Percentiles rank a stretch among this genome's conserved stretches.
phyloP scores from a whole-genome alignment of 2,888 invertebrate genomes.

The Chelonus formosanus region DNA sequence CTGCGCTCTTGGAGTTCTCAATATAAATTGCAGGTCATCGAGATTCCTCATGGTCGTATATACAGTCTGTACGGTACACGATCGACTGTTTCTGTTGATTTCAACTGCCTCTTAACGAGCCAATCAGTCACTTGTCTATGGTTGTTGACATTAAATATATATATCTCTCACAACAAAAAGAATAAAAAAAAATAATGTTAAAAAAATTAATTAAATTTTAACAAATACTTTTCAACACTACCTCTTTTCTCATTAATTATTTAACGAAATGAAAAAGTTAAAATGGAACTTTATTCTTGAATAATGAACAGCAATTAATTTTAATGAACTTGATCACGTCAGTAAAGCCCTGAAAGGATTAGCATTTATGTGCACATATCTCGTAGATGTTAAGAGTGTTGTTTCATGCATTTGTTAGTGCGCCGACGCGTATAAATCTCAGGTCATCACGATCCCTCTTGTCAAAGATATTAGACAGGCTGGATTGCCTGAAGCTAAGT shows the following conservation, averaged over 20 bases:
- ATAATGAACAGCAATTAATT: too few relatives aligned
- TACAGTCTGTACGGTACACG: constrained; percentile 22
- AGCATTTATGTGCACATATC: constrained; percentile 1
- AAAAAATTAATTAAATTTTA: too few relatives aligned
- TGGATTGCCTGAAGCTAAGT: constrained; percentile 36
- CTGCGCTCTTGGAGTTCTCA: constrained; percentile 25
- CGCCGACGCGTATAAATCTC: constrained; percentile 47
- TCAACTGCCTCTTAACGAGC: constrained; percentile 18
- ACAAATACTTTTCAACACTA: too few relatives aligned
- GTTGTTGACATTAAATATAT: background rate
- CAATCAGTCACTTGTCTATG: background rate
- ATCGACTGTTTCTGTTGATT: constrained; percentile 23
- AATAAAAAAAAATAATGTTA: too few relatives aligned
- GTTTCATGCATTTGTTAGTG: constrained; percentile 1
- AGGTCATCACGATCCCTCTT: constrained; percentile 50
- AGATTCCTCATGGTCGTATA: constrained; percentile 45
- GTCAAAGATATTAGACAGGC: constrained; percentile 35
- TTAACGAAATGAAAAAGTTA: too few relatives aligned
- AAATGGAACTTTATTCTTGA: too few relatives aligned
- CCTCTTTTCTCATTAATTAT: too few relatives aligned
- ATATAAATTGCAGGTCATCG: constrained; percentile 54
- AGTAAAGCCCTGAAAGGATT: background rate
- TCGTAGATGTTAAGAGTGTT: constrained; percentile 6
- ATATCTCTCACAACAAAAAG: too few relatives aligned
- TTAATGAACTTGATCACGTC: too few relatives aligned